phyloP scores from a whole-genome alignment of 2,797 vertebrate genomes.

The Masticophis lateralis region DNA sequence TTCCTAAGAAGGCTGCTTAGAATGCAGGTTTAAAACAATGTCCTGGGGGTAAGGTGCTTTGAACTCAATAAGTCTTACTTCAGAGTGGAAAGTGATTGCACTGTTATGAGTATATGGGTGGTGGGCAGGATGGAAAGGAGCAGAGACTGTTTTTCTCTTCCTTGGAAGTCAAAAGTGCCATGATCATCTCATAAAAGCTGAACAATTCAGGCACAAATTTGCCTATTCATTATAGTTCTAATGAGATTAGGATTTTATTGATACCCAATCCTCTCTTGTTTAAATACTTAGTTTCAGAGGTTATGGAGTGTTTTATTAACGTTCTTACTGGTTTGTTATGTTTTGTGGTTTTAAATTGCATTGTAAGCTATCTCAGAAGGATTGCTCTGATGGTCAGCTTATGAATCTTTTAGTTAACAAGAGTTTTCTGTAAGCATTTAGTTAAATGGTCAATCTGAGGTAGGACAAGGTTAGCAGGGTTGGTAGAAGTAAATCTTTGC shows the following conservation, averaged over 20 bases:
- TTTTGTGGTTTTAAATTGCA: neutral
- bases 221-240: neutral
- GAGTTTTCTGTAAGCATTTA: neutral
- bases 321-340: neutral
- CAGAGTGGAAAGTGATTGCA: neutral
- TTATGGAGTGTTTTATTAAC: neutral
- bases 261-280: neutral
- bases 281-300: neutral
- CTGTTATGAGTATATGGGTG: neutral
- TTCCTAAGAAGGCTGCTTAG: constrained; percentile 12
- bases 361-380: neutral
- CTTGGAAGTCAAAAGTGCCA: neutral
- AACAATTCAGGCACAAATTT: neutral
- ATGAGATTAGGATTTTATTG: neutral
- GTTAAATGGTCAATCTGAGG: neutral
- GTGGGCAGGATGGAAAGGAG: neutral
- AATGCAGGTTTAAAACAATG: constrained; percentile 1
- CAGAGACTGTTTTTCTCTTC: neutral
- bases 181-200: neutral
- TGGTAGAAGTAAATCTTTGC: neutral
- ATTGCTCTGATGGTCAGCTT: neutral
- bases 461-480: neutral
- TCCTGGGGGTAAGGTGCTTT: neutral
- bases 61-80: neutral
- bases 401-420: neutral